Conservation (phyloP, 2,888 invertebrate species). For the Candidula unifasciata region DNA sequence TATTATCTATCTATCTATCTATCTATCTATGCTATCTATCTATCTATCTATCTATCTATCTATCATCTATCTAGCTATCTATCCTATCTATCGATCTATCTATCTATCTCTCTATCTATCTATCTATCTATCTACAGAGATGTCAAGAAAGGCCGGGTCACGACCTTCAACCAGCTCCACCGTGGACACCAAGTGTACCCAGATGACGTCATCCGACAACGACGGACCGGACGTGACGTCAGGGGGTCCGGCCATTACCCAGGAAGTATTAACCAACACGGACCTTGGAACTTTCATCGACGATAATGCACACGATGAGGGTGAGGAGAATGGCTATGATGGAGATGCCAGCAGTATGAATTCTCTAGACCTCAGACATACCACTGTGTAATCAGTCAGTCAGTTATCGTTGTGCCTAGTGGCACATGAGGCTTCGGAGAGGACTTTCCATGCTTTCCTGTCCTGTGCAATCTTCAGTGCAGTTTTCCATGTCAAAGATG, state of each 20-base stretch:
- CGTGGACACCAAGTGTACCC: conserved; percentile 8
- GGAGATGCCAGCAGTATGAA: not conserved
- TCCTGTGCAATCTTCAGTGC: too few relatives aligned
- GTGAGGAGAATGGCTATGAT: not conserved
- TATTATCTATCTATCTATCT: not conserved
- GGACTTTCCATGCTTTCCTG: too few relatives aligned
- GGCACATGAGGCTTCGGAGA: too few relatives aligned
- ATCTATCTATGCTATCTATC: too few relatives aligned
- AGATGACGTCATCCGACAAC: not conserved
- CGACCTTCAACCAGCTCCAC: conserved; percentile 30
- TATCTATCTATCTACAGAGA: not conserved
- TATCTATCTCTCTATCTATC: too few relatives aligned
- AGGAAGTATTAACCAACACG: not conserved
- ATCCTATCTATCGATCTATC: too few relatives aligned
- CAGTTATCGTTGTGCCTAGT: too few relatives aligned
- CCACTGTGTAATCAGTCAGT: not conserved
- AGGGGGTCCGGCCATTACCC: not conserved
- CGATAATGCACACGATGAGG: not conserved
- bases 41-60: not conserved
- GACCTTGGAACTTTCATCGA: not conserved
- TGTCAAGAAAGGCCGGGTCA: not conserved
- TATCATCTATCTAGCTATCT: too few relatives aligned
- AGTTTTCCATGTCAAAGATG: too few relatives aligned
- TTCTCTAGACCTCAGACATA: not conserved
- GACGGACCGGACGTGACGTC: not conserved